Base-by-base conservation (phyloP, 2,113 vertebrate genomes). In the Sinocyclocheilus maitianheensis region DNA sequence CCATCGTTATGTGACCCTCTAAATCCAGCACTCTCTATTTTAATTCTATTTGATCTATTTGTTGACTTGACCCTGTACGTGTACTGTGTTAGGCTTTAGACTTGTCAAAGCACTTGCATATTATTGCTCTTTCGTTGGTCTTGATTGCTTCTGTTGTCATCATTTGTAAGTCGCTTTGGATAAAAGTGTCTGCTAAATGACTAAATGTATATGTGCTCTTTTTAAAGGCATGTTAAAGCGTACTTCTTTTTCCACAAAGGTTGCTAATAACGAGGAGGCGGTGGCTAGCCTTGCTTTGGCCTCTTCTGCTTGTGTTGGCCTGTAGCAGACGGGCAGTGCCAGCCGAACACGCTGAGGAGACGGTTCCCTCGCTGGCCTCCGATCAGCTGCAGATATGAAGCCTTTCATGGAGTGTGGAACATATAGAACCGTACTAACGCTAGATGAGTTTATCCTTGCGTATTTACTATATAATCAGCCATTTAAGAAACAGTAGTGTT, bases 221-320 rank as follows among this genome's bases (percentile, higher is more conserved):
- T 20, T 20, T n/a, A 62, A 62, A 95, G 10, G 69, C 9, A 43
- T 22, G 69, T 20, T 43, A 43, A 22, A n/a, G 37, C 22, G 37
- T 43, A 2, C 4, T 43, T 71, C 30, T 20, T 71, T 22, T 62
- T 20, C 10, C 69, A 72, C 94, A 95, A 95, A 95, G 94, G 93
- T 95, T 95, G 95, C 96, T 97, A 97, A 97, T 97, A 96, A 97
- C 95, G 96, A 97, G 84, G 65, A 95, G 94, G 94, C 95, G 96
- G 94, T 91, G 95, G 96, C 95, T 94, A 88, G 90, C 92, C 94
- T 60, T n/a, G 58, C 58, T n/a, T 22, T 60, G 58, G 58, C 58
- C 20, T 60, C 58, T 3, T 96, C 94, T 96, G 96, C 95, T 96
- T 95, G 95, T 96, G 93, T 96, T 97, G 96, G 95, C 96, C 94